Evolutionary conservation across 1,140 invertebrate genomes (phyloP).

Genomic region (Cydia pomonella): DNA sequence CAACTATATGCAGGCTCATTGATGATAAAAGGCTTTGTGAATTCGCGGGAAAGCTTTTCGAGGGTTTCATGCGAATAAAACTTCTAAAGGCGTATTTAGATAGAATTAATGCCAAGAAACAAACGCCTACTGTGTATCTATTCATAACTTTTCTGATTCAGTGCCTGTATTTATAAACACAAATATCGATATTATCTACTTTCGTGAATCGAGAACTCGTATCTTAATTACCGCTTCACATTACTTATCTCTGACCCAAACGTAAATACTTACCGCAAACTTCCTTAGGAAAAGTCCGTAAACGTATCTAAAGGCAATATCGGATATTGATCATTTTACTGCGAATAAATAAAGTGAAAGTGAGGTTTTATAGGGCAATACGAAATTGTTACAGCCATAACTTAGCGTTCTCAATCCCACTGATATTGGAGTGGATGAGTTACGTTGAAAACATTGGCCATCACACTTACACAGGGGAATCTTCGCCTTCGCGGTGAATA

Average conservation of each 20-base stretch:
- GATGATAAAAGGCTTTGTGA: not conserved
- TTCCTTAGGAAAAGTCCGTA: conserved; percentile 44
- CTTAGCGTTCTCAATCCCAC: conserved; percentile 65
- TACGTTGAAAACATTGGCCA: conserved; percentile 58
- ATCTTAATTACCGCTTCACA: conserved; percentile 16
- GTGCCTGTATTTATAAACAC: not conserved
- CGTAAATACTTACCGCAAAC: conserved; percentile 36
- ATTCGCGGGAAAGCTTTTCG: not conserved
- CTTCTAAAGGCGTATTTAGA: not conserved
- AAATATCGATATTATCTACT: not conserved
- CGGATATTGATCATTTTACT: conserved; percentile 70
- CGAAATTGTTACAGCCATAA: conserved; percentile 72
- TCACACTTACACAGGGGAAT: conserved; percentile 44
- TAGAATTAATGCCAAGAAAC: too few species aligned
- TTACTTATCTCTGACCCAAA: conserved; percentile 17
- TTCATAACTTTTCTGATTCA: too few species aligned
- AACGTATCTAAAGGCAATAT: conserved; percentile 57
- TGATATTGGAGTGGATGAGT: conserved; percentile 71
- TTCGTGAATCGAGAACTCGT: not conserved
- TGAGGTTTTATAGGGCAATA: conserved; percentile 73
- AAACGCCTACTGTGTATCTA: too few species aligned
- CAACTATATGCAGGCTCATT: conserved; percentile 17
- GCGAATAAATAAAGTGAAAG: conserved; percentile 72
- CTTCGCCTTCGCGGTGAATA: conserved; percentile 49
- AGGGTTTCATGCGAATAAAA: not conserved